These are phyloP conservation scores for Caenorhabditis parvicauda DNA, from an alignment of 2,888 invertebrate species.

Conservation along the genomic window DNA sequence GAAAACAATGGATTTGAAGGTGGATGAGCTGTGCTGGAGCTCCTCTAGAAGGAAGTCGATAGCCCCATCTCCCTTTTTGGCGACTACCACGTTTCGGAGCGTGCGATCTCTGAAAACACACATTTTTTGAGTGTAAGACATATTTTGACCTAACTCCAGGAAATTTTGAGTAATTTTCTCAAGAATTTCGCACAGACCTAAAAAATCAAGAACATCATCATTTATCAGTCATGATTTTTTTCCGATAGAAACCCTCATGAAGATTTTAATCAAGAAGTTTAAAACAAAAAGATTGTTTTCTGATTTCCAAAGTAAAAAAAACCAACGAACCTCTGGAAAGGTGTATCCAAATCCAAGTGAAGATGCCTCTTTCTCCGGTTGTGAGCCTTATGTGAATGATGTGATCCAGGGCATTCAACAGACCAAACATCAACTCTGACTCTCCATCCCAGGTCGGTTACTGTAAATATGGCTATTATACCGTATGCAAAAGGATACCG, in stretches of 20 bases:
- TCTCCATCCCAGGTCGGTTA: slow-evolving; percentile 37
- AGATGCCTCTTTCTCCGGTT: slow-evolving; percentile 6
- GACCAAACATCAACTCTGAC: slow-evolving; percentile 36
- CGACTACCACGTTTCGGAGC: slow-evolving; percentile 51
- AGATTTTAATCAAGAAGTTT: no score
- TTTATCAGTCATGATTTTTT: no score
- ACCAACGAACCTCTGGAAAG: slow-evolving; percentile 35
- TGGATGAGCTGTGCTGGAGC: slow-evolving; percentile 27
- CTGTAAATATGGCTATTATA: slow-evolving; percentile 7
- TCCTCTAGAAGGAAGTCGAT: slow-evolving; percentile 56
- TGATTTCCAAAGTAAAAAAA: no score
- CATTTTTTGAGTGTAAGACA: not conserved
- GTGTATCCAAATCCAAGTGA: slow-evolving; percentile 39
- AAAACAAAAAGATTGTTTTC: no score
- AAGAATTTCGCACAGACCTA: no score
- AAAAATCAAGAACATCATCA: no score
- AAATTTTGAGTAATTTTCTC: not conserved
- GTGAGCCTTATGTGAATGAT: no score
- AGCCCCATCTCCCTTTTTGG: slow-evolving; percentile 56
- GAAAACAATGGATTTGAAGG: not conserved
- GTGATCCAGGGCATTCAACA: slow-evolving; percentile 13
- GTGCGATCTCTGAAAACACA: slow-evolving; percentile 34
- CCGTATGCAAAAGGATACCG: not conserved
- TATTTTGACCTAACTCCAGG: not conserved
- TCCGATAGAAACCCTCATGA: no score